phyloP scores from a whole-genome alignment of 2,888 invertebrate genomes.

The Ennomos erosarius region DNA sequence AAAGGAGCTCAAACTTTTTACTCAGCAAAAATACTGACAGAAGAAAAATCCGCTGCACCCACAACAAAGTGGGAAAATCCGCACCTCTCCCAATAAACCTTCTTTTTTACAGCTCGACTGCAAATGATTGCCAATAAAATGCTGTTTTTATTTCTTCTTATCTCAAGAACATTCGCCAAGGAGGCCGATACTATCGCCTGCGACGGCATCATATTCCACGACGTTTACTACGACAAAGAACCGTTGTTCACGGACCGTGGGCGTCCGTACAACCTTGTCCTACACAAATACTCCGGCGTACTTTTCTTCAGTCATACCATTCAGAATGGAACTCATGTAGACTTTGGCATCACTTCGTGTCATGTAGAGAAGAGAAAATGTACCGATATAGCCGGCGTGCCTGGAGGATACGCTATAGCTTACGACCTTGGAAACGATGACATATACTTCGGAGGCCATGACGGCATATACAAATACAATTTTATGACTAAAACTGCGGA shows the following conservation, averaged over 20 bases:
- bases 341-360: constrained; percentile 66
- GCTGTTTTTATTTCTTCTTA: constrained; percentile 37
- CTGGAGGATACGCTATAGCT: constrained; percentile 71
- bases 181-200: constrained; percentile 48
- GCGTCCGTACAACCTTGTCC: constrained; percentile 65
- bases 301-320: constrained; percentile 74
- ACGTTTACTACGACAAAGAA: constrained; percentile 65
- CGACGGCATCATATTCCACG: constrained; percentile 65
- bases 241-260: constrained; percentile 56
- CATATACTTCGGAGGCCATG: constrained; percentile 73
- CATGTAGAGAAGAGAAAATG: constrained; percentile 57
- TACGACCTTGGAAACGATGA: constrained; percentile 74
- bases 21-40: constrained; percentile 17
- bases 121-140: constrained; percentile 38
- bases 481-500: constrained; percentile 65
- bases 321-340: constrained; percentile 55
- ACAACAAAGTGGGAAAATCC: constrained; percentile 21
- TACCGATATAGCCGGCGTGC: constrained; percentile 53
- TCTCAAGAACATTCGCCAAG: constrained; percentile 23
- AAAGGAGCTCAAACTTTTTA: constrained; percentile 18
- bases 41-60: constrained; percentile 18
- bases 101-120: constrained; percentile 28
- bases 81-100: constrained; percentile 31
- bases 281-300: constrained; percentile 67
- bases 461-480: constrained; percentile 76